Percentiles rank a stretch among this genome's conserved stretches.
These are phyloP conservation scores for Zaprionus tsacasi DNA, from an alignment of 1,140 invertebrate species.

Conservation along the genomic window DNA sequence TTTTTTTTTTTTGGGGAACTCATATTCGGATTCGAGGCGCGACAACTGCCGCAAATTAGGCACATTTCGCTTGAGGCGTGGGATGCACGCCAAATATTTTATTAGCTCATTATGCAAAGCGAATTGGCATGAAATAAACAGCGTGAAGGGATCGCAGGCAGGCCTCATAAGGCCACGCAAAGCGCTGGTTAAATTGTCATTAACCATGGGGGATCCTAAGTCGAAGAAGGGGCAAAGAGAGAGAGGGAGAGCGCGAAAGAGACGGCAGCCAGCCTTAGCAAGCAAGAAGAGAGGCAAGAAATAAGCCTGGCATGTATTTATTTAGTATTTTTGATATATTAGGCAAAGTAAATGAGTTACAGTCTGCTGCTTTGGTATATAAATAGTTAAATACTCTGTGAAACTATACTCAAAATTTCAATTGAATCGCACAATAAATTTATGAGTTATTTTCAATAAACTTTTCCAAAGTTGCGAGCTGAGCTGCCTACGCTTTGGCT, in stretches of 20 bases:
- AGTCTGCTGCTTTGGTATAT: too few species aligned
- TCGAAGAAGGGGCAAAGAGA: not conserved
- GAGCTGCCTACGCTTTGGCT: too few species aligned
- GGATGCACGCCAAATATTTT: slow-evolving; percentile 82
- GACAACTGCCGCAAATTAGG: slow-evolving; percentile 81
- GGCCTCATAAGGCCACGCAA: slow-evolving; percentile 18
- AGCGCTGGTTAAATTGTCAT: slow-evolving; percentile 48
- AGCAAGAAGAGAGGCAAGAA: too few species aligned
- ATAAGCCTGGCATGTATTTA: too few species aligned
- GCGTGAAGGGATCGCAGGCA: not conserved
- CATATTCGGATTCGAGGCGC: slow-evolving; percentile 63
- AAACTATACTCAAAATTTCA: too few species aligned
- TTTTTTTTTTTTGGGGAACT: slow-evolving; percentile 5
- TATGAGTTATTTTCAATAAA: too few species aligned
- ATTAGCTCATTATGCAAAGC: slow-evolving; percentile 82
- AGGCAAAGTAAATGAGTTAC: too few species aligned
- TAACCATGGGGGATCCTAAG: slow-evolving; percentile 37
- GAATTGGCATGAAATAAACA: slow-evolving; percentile 50
- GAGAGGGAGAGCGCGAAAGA: not conserved
- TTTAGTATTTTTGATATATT: too few species aligned
- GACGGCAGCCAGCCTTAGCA: too few species aligned
- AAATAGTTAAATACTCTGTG: too few species aligned
- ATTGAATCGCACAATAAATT: too few species aligned
- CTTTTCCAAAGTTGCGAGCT: too few species aligned
- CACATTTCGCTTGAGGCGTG: slow-evolving; percentile 64